Evolutionary conservation across 2,888 invertebrate genomes (phyloP).

Genomic region (Heliconius charithonia): DNA sequence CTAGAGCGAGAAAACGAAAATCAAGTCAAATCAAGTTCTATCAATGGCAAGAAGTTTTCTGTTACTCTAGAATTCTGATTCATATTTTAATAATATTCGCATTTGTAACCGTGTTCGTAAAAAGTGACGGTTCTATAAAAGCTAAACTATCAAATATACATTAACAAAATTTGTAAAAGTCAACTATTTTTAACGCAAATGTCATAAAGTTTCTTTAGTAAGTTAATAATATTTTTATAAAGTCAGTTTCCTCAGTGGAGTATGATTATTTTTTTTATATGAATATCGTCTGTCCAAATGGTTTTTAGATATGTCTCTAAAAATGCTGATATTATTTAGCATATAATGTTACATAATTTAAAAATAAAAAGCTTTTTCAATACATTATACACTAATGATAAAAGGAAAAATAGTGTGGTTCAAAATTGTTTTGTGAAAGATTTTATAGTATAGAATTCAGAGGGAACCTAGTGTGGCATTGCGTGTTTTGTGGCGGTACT

Average conservation of each 20-base stretch:
- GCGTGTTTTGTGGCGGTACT: no score
- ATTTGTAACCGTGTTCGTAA: not conserved
- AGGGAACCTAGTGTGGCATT: no score
- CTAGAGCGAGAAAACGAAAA: no score
- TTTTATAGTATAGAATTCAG: not conserved
- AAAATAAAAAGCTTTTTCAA: no score
- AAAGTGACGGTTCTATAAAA: not conserved
- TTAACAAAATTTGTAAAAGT: conserved; percentile 9
- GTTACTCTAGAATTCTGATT: conserved; percentile 5
- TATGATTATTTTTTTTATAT: not conserved
- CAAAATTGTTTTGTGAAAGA: not conserved
- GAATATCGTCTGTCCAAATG: not conserved
- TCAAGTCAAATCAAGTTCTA: no score
- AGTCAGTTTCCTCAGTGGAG: not conserved
- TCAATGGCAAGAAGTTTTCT: not conserved
- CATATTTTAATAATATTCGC: conserved; percentile 1
- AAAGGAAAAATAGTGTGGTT: not conserved
- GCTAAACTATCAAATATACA: not conserved
- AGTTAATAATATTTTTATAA: not conserved
- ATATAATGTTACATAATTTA: no score
- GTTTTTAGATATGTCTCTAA: not conserved
- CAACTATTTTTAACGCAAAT: not conserved
- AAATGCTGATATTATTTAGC: no score
- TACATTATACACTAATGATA: no score
- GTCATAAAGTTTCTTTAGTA: not conserved